Conservation (phyloP, 2,888 invertebrate species). For the Ormyrus nitidulus region DNA sequence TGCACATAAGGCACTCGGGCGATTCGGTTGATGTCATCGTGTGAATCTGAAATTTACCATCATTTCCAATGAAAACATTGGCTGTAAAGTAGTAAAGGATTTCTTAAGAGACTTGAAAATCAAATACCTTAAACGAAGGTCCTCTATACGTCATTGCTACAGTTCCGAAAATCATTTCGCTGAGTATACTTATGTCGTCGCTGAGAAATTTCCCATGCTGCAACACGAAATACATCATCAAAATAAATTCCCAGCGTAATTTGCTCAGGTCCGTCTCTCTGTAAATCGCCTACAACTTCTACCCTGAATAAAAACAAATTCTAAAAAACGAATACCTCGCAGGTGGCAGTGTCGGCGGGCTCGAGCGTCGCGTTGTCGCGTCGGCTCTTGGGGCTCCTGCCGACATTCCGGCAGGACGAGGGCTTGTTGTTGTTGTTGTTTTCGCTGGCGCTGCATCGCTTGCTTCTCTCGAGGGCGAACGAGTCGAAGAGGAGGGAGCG, state of each 20-base stretch:
- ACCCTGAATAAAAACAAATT: neutral
- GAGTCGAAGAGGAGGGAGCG: conserved; percentile 91
- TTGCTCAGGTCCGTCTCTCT: neutral
- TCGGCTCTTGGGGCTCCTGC: conserved; percentile 26
- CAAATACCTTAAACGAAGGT: conserved; percentile 87
- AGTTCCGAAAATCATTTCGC: conserved; percentile 95
- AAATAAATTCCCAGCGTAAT: neutral
- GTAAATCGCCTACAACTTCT: neutral
- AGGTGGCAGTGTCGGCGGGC: conserved; percentile 79
- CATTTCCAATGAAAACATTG: neutral
- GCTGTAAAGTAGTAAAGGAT: neutral
- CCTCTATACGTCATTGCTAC: conserved; percentile 92
- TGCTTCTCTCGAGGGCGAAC: conserved; percentile 76
- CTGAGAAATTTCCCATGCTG: conserved; percentile 77
- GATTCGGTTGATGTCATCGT: conserved; percentile 71
- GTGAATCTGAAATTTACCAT: conserved; percentile 71
- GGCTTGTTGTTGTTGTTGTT: conserved; percentile 54
- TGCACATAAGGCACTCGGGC: conserved; percentile 75
- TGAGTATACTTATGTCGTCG: conserved; percentile 84
- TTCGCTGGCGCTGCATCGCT: neutral
- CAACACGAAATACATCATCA: conserved; percentile 56
- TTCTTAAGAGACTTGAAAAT: conserved; percentile 16
- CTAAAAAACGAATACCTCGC: conserved; percentile 79
- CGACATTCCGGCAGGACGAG: conserved; percentile 47
- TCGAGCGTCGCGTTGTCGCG: conserved; percentile 14